These are phyloP conservation scores for Coremacera marginata DNA, from an alignment of 2,888 invertebrate species.

Conservation along the genomic window DNA sequence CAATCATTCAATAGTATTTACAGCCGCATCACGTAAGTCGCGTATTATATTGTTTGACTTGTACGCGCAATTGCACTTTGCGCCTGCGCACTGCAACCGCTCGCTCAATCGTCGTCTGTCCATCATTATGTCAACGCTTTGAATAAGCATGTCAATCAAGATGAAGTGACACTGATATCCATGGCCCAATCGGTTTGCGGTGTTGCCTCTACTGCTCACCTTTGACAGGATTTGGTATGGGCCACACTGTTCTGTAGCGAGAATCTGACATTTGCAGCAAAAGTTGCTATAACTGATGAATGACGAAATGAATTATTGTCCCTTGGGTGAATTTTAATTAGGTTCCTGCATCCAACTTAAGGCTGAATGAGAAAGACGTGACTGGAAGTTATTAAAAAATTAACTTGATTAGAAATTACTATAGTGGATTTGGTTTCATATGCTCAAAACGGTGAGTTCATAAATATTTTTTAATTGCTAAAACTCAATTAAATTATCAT, in stretches of 20 bases:
- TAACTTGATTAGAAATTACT: too few species aligned
- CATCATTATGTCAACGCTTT: slow-evolving; percentile 69
- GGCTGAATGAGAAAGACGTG: too few species aligned
- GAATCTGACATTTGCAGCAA: background rate
- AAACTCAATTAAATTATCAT: too few species aligned
- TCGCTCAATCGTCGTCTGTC: slow-evolving; percentile 55
- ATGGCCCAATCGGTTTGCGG: slow-evolving; percentile 21
- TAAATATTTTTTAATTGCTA: too few species aligned
- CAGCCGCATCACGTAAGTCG: slow-evolving; percentile 4
- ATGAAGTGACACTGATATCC: slow-evolving; percentile 65
- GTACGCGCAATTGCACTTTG: slow-evolving; percentile 10
- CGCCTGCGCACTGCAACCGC: slow-evolving; percentile 44
- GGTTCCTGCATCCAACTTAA: background rate
- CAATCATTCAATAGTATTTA: slow-evolving; percentile 24
- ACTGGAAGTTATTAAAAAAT: too few species aligned
- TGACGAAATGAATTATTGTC: slow-evolving; percentile 48
- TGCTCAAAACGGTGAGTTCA: too few species aligned
- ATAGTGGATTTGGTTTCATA: too few species aligned
- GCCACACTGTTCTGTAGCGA: background rate
- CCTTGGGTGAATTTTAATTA: slow-evolving; percentile 50
- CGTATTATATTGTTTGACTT: background rate
- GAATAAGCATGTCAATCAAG: slow-evolving; percentile 70
- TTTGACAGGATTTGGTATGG: background rate
- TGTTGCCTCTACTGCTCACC: too few species aligned
- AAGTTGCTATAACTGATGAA: background rate